These are phyloP conservation scores for Mayetiola destructor DNA, from an alignment of 2,888 invertebrate species.

Conservation along the genomic window DNA sequence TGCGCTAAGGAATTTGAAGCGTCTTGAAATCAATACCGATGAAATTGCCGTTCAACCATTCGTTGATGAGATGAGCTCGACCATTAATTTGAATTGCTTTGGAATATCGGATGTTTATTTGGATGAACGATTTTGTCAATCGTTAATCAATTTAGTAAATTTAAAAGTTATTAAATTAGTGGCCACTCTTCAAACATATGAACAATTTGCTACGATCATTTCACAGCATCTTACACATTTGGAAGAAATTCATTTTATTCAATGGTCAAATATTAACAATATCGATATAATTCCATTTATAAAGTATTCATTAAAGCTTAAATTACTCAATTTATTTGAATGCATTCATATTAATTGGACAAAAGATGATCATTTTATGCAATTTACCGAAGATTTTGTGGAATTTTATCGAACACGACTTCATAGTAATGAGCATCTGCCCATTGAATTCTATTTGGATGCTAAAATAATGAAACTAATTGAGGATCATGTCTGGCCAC, in stretches of 20 bases:
- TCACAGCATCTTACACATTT: not conserved
- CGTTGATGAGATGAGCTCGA: not conserved
- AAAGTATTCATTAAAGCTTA: not conserved
- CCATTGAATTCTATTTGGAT: constrained; percentile 10
- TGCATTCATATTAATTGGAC: not conserved
- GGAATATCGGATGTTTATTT: constrained; percentile 9
- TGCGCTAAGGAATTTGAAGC: not conserved
- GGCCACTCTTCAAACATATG: not conserved
- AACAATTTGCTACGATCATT: not conserved
- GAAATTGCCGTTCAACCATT: constrained; percentile 5
- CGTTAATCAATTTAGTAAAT: constrained; percentile 1
- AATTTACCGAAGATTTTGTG: constrained; percentile 11
- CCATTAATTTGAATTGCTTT: not conserved
- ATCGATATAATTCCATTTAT: constrained; percentile 3
- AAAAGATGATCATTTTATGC: not conserved
- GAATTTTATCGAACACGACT: constrained; percentile 1
- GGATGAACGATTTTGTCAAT: not conserved
- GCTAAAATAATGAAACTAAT: not conserved
- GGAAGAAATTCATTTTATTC: constrained; percentile 5
- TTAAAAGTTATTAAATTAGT: constrained; percentile 10
- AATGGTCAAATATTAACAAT: not conserved
- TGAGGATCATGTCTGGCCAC: constrained; percentile 13
- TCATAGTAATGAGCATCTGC: not conserved
- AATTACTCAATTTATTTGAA: constrained; percentile 5
- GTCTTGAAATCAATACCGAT: constrained; percentile 14